A percentile compares a stretch with the other conserved stretches of the same genome.
Evolutionary conservation across 2,113 vertebrate genomes (phyloP).

Genomic region (Spheniscus mendiculus): DNA sequence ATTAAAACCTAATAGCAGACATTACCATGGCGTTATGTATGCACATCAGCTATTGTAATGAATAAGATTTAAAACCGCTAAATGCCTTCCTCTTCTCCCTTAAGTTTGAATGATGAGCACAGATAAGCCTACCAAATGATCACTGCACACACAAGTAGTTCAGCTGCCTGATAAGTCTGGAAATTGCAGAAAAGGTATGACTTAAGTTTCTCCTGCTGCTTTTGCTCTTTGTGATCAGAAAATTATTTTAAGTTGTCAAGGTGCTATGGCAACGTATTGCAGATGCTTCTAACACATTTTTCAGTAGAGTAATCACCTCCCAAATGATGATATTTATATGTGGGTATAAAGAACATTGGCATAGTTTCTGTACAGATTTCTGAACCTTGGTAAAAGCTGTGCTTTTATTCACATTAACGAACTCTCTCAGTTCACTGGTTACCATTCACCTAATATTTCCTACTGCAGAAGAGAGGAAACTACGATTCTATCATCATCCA

Average conservation of each 20-base stretch:
- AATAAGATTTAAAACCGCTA: background rate
- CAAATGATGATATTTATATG: background rate
- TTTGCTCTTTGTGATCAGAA: background rate
- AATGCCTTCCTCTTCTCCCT: background rate
- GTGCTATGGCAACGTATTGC: background rate
- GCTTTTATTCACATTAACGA: background rate
- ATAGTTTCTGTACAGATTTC: background rate
- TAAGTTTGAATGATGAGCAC: background rate
- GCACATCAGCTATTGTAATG: background rate
- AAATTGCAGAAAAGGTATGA: background rate
- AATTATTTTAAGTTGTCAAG: background rate
- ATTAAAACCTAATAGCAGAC: background rate
- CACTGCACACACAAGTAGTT: background rate
- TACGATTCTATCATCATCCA: background rate
- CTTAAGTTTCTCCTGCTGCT: background rate
- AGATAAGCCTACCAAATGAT: background rate
- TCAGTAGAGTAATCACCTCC: background rate
- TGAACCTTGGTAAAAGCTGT: background rate
- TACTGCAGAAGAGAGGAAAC: background rate
- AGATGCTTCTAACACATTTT: background rate
- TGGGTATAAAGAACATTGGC: background rate
- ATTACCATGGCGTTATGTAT: background rate
- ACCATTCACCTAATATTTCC: background rate
- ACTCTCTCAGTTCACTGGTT: background rate
- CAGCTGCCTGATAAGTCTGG: background rate